Evolutionary conservation across 2,797 vertebrate genomes (phyloP), one percentile per base, ranked within the genome.

Genomic region (Threskiornis aethiopicus): DNA sequence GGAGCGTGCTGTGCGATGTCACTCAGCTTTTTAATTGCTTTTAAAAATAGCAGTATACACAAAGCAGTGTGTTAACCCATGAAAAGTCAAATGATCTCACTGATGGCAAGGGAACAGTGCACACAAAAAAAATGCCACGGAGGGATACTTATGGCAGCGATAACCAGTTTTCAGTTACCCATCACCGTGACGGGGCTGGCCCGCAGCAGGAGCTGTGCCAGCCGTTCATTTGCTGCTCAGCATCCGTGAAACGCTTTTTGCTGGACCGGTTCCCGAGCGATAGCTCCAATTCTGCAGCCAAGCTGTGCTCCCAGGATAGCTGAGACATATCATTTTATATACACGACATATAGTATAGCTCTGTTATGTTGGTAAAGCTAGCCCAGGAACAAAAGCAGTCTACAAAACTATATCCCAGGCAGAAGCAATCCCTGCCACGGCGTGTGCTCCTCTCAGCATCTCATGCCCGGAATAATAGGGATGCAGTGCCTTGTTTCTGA

Each of bases 1-100:
- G 55, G 80, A 65, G 15, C 0, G 0, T 8, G 37, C 49, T 20
- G 24, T 14, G 67, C 0, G 6, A 3, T 4, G 37, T 1, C 52
- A 9, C 47, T 25, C 85, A 49, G 52, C 33, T 78, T 46, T 46
- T 51, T 31, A 57, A 84, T n/a, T 84, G 71, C 67, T 62, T 77
- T 70, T 14, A 12, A 41, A 79, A 49, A 22, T 3, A 80, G 87
- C 55, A 57, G 31, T 5, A 5, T 3, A 7, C 44, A 35, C 73
- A 77, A 18, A 77, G 84, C 3, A 1, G 10, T 9, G 17, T 4
- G 24, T 39, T 51, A 67, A 57, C 84, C 81, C 52, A 3, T 12
- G 51, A 16, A 4, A 28, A 47, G 61, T 37, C 80, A 17, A 19
- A 5, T 21, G 41, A 25, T 46, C 65, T 59, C 82, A 4, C 7